phyloP scores from a whole-genome alignment of 1,140 invertebrate genomes.

The Neomicropteryx cornuta region DNA sequence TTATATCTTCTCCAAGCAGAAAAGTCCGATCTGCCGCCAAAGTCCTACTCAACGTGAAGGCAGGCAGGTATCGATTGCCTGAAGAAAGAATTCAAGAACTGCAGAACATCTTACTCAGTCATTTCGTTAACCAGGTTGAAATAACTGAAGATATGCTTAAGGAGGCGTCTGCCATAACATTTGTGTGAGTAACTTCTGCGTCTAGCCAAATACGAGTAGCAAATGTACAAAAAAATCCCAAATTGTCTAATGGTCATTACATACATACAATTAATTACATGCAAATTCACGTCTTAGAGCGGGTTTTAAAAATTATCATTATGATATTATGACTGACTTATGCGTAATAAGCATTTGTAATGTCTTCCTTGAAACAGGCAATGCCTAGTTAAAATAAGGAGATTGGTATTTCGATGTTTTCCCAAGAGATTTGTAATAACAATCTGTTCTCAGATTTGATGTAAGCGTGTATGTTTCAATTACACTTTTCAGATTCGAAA shows the following conservation, averaged over 20 bases:
- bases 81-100: constrained; percentile 38
- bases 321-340: no score
- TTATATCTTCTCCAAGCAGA: constrained; percentile 18
- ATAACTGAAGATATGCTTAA: constrained; percentile 37
- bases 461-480: no score
- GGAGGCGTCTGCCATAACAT: constrained; percentile 28
- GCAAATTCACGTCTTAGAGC: constrained; percentile 13
- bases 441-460: no score
- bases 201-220: background rate
- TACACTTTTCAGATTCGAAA: no score
- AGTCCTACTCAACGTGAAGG: constrained; percentile 43
- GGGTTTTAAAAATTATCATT: no score
- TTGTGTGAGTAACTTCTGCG: constrained; percentile 22
- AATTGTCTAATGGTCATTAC: constrained; percentile 4
- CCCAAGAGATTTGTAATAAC: no score
- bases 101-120: constrained; percentile 32
- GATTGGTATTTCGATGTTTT: no score
- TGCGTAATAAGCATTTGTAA: no score
- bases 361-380: no score
- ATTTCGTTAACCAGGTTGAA: constrained; percentile 29
- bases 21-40: constrained; percentile 56
- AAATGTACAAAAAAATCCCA: constrained; percentile 5
- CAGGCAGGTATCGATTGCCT: constrained; percentile 39
- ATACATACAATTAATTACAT: background rate
- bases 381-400: constrained; percentile 39